Base-by-base conservation (phyloP, 64 coral and sea anemone species). In the Pocillopora verrucosa region DNA sequence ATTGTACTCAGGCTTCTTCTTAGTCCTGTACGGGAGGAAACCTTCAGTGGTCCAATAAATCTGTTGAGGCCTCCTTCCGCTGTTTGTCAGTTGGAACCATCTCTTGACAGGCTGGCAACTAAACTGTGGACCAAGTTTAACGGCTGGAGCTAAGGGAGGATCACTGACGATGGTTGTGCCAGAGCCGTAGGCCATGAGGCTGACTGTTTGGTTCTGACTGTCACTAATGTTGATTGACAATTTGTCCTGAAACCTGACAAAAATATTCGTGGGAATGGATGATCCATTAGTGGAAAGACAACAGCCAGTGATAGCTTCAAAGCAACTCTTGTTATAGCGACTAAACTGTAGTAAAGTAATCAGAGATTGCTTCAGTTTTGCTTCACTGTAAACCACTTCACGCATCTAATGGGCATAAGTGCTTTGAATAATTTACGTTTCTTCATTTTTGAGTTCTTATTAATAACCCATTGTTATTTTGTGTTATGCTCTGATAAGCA, bases 31-130 rank as follows among this genome's bases (percentile, higher is more conserved):
- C 10, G 86, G 79, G 65, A 72, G 76, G 63, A 94, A 98, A 62
- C 96, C 96, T 60, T 98, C 96, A 58, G 96, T 98, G 34, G 92
- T 89, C 96, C 96, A 98, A 56, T 98, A 98, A 15, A 98, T 92
- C 83, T 98, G 96, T 38, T 98, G 96, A 88, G 96, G 83, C 45
- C 96, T 92, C 7, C 96, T 65, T n/a, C 96, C 96, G 45, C 92
- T 94, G 72, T 98, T 98, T 3, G 90, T 98, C 24, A 98, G 63
- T 16, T 77, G 82, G 57, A 94, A 98, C 75, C 38, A 78, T 20
- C 87, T 84, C 30, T 74, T 88, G 34, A 93, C 92, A 12, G 96
- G 93, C 36, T 90, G 89, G 70, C 90, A 92, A 59, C 96, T 98
- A 82, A 98, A 98, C 83, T 94, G 96, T 22, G 96, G 92, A 57